Base-by-base conservation (phyloP, 2,888 invertebrate genomes). In the Epinotia demarniana region DNA sequence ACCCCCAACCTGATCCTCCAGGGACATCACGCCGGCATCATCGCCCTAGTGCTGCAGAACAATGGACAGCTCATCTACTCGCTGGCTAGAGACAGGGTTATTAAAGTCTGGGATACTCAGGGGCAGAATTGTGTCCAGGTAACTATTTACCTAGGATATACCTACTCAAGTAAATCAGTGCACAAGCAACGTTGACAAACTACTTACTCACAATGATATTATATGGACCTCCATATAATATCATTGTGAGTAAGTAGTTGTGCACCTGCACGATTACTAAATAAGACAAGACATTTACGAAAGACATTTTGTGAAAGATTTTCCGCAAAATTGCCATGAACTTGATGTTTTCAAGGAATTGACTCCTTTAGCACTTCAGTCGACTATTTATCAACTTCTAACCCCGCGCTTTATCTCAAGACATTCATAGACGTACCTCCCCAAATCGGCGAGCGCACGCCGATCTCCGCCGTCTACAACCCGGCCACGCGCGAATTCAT, bases 41-140 rank as follows among this genome's bases (percentile, higher is more conserved):
- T 95, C 19, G 94, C 95, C 71, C 88, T 98, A 60, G 94, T 96
- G 77, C 92, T 97, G 73, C 96, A 97, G 90, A 94, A 96, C 78
- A 86, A 87, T 18, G 96, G 95, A 6, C 95, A 95, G 79, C 95
- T 95, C 61, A 91, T 97, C 49, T 97, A 97, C 86, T 97, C 97
- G 73, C 90, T 98, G 9, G 95, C 96, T 55, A 95, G 96, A 76
- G 96, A 97, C 82, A 96, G 96, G 82, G 87, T 87, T 79, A 95
- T 98, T 79, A 97, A 97, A 85, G 96, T 98, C 9, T 98, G 97
- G 97, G 96, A 97, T 83, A 93, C 97, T 33, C 91, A 95, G 62
- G 94, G 95, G 23, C 96, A 97, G 83, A 86, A 86, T 0, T 96
- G 97, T 83, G 83, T 97, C 33, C 97, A 97, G 92, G 96, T 95